These are phyloP conservation scores for Drosophila obscura DNA, from an alignment of 1,140 invertebrate species.

Conservation along the genomic window DNA sequence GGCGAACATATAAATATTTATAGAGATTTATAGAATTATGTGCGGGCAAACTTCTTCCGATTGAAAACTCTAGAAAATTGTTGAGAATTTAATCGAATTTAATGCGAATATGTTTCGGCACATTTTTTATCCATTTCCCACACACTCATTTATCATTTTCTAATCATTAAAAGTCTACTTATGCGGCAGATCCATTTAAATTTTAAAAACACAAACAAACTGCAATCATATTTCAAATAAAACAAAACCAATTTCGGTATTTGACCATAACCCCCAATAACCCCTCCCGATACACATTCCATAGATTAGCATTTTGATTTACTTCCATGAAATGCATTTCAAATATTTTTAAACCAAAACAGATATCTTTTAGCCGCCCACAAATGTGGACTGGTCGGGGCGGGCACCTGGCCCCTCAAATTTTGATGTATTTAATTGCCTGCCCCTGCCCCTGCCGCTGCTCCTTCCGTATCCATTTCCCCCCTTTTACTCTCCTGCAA, in stretches of 20 bases:
- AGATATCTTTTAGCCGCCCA: conserved; percentile 5
- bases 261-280: too few species aligned
- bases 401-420: conserved; percentile 17
- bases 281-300: not conserved
- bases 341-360: conserved; percentile 7
- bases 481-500: conserved; percentile 12
- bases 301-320: conserved; percentile 24
- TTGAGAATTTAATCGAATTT: too few species aligned
- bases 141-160: too few species aligned
- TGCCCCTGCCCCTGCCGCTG: not conserved
- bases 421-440: conserved; percentile 68
- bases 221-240: conserved; percentile 4
- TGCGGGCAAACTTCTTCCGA: too few species aligned
- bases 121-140: too few species aligned
- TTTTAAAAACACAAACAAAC: conserved; percentile 1
- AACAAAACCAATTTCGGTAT: not conserved
- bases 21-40: not conserved
- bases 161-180: too few species aligned
- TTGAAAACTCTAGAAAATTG: too few species aligned
- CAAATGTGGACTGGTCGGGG: not conserved
- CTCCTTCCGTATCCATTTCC: not conserved
- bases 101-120: too few species aligned
- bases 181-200: not conserved
- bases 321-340: conserved; percentile 6
- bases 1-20: not conserved